Percentiles rank a stretch among this genome's conserved stretches.
Evolutionary conservation across 2,797 vertebrate species (phyloP).

Genomic region (Brachyrhaphis roseni): DNA sequence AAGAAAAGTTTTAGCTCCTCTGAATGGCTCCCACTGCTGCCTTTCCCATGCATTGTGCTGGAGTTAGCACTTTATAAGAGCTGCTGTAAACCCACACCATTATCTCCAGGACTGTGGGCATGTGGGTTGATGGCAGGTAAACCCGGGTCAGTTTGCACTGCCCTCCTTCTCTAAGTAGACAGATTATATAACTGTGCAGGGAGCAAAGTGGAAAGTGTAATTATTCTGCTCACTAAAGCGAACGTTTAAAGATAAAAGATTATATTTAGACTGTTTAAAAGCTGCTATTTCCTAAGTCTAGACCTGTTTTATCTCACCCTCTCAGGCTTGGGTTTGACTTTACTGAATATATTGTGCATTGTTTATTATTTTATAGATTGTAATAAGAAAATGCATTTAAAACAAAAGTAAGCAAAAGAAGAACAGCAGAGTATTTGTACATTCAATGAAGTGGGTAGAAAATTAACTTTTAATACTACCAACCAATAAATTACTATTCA

Average conservation of each 20-base stretch:
- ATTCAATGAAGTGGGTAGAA: too few relatives aligned
- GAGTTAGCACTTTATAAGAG: conserved; percentile 28
- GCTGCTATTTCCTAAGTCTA: conserved; percentile 12
- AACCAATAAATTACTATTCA: too few relatives aligned
- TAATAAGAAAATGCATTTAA: too few relatives aligned
- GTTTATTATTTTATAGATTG: background rate
- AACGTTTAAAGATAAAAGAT: conserved; percentile 8
- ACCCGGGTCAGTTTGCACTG: conserved; percentile 32
- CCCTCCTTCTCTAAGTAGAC: conserved; percentile 17
- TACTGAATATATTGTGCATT: background rate
- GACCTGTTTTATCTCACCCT: conserved; percentile 11
- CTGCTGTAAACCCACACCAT: conserved; percentile 47
- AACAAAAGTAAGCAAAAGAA: too few relatives aligned
- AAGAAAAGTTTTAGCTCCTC: conserved; percentile 11
- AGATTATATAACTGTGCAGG: conserved; percentile 12
- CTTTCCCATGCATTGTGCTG: conserved; percentile 49
- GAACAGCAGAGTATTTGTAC: too few relatives aligned
- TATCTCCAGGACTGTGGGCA: conserved; percentile 16
- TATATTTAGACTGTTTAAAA: conserved; percentile 17
- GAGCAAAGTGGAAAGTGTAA: background rate
- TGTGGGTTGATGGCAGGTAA: conserved; percentile 20
- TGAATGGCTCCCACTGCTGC: conserved; percentile 18
- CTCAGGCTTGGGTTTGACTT: conserved; percentile 22
- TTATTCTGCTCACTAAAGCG: background rate
- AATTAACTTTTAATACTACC: too few relatives aligned